Evolutionary conservation across 2,113 vertebrate species (phyloP).

Genomic region (Bubo scandiacus): DNA sequence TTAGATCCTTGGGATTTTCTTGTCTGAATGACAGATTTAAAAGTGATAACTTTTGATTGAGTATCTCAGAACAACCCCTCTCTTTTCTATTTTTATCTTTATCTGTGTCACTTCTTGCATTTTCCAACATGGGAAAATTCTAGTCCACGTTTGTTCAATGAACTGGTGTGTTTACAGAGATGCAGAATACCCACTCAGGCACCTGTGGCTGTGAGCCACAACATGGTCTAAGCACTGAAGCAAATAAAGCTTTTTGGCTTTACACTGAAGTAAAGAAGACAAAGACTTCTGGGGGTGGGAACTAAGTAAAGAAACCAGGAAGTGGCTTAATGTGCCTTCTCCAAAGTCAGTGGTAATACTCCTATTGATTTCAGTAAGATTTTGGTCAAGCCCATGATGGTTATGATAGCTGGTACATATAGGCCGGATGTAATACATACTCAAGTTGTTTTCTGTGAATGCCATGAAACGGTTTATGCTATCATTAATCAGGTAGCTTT

Average conservation of each 20-base stretch:
- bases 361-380: neutral
- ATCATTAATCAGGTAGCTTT: conserved; percentile 39
- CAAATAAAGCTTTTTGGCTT: neutral
- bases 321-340: neutral
- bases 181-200: neutral
- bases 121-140: neutral
- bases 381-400: neutral
- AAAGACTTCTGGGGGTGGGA: neutral
- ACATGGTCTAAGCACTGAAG: neutral
- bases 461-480: conserved; percentile 1
- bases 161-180: neutral
- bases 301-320: neutral
- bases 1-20: neutral
- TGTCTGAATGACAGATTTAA: neutral
- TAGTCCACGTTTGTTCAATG: neutral
- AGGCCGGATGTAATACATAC: neutral
- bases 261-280: neutral
- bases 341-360: neutral
- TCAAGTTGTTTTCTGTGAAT: neutral
- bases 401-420: neutral
- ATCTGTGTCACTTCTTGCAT: neutral
- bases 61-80: neutral
- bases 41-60: neutral
- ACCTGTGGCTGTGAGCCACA: neutral
- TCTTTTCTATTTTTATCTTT: neutral